phyloP scores from a whole-genome alignment of 2,888 invertebrate genomes.

The Zonitis immaculata region DNA sequence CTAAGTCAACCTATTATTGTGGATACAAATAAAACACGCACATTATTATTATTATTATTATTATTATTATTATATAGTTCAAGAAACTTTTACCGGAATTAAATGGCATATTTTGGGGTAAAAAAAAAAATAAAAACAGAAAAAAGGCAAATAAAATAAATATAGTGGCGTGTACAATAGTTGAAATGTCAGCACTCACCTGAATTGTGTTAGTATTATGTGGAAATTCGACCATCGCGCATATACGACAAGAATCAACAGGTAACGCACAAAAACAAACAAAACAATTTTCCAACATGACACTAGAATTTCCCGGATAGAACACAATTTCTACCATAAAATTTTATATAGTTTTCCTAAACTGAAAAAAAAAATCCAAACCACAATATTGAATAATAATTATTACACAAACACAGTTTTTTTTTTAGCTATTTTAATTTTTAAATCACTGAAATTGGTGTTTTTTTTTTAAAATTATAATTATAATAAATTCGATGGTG shows the following conservation, averaged over 20 bases:
- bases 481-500: slow-evolving; percentile 11
- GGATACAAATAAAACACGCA: background rate
- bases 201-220: slow-evolving; percentile 9
- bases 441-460: no score
- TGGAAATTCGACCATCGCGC: slow-evolving; percentile 11
- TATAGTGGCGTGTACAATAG: background rate
- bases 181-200: slow-evolving; percentile 9
- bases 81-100: background rate
- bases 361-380: no score
- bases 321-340: background rate
- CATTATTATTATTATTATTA: background rate
- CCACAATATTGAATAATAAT: no score
- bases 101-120: background rate
- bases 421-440: no score
- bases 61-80: no score
- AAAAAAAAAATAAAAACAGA: background rate
- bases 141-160: background rate
- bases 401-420: no score
- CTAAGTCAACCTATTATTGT: background rate
- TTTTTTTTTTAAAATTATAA: no score
- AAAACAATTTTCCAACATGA: slow-evolving; percentile 10
- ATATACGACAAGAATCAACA: slow-evolving; percentile 18
- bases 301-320: background rate
- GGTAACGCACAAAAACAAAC: slow-evolving; percentile 16
- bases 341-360: background rate